Evolutionary conservation across 2,113 vertebrate genomes (phyloP).

Genomic region (Muntiacus reevesi): DNA sequence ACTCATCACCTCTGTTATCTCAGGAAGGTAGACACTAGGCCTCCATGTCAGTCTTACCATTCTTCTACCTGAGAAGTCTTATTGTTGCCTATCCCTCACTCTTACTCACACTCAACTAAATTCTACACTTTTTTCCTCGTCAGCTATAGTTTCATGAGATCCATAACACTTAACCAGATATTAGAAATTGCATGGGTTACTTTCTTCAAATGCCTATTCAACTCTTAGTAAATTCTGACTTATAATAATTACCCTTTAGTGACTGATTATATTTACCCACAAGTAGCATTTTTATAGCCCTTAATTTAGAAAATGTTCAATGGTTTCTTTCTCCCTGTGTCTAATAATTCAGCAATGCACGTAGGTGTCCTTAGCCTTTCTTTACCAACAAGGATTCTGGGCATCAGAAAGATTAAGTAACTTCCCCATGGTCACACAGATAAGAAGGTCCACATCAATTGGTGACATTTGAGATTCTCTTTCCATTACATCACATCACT

Average conservation of each 20-base stretch:
- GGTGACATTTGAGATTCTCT: background rate
- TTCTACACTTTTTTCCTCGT: background rate
- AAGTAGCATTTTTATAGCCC: background rate
- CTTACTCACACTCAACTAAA: background rate
- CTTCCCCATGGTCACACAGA: background rate
- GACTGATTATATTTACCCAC: background rate
- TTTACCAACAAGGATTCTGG: background rate
- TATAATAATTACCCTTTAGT: background rate
- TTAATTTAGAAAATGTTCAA: background rate
- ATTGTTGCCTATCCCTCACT: background rate
- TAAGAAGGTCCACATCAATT: background rate
- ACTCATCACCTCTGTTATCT: background rate
- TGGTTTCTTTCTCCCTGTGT: background rate
- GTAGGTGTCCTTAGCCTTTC: background rate
- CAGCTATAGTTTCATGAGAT: background rate
- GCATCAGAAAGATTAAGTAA: background rate
- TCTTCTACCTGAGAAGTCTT: background rate
- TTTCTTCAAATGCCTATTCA: background rate
- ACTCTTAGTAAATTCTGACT: background rate
- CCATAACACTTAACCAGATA: background rate
- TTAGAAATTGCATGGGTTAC: background rate
- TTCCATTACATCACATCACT: background rate
- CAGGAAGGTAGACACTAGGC: background rate
- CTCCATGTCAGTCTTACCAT: background rate
- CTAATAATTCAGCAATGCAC: background rate